Conservation (phyloP, 2,113 vertebrate species). For the Oreocharis arfaki region DNA sequence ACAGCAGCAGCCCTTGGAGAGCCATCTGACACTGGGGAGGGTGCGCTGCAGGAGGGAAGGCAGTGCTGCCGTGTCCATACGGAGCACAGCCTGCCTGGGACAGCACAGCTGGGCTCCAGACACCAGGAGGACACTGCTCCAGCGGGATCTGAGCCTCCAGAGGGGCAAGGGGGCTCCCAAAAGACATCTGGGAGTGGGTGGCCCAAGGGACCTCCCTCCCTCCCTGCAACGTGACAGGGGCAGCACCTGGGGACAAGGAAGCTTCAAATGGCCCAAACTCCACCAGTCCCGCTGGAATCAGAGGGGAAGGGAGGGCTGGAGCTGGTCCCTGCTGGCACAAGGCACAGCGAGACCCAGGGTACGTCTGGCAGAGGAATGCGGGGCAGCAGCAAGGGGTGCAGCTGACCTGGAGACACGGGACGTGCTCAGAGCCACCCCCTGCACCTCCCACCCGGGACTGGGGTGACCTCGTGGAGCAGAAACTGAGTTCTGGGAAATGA, state of each 20-base stretch:
- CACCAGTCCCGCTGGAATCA: not conserved
- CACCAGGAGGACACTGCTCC: not conserved
- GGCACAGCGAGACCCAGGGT: not conserved
- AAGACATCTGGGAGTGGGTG: not conserved
- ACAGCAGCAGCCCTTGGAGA: not conserved
- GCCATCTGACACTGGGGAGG: too few species aligned
- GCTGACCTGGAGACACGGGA: not conserved
- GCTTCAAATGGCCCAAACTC: not conserved
- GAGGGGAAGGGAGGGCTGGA: not conserved
- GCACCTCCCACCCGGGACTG: not conserved
- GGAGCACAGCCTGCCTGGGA: not conserved
- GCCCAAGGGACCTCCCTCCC: not conserved
- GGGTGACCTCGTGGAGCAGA: not conserved
- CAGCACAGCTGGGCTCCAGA: not conserved
- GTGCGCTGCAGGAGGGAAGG: not conserved
- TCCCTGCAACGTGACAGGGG: not conserved
- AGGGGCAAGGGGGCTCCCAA: not conserved
- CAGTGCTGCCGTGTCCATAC: not conserved
- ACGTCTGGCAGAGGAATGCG: accelerated
- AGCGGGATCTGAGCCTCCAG: not conserved
- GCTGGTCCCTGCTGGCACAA: not conserved
- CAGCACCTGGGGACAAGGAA: not conserved
- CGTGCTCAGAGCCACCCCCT: not conserved
- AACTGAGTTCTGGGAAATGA: not conserved
- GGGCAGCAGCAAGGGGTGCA: not conserved